Evolutionary conservation across 1,140 invertebrate species (phyloP), one percentile per base, ranked within the genome.

Genomic region (Zaprionus inermis): DNA sequence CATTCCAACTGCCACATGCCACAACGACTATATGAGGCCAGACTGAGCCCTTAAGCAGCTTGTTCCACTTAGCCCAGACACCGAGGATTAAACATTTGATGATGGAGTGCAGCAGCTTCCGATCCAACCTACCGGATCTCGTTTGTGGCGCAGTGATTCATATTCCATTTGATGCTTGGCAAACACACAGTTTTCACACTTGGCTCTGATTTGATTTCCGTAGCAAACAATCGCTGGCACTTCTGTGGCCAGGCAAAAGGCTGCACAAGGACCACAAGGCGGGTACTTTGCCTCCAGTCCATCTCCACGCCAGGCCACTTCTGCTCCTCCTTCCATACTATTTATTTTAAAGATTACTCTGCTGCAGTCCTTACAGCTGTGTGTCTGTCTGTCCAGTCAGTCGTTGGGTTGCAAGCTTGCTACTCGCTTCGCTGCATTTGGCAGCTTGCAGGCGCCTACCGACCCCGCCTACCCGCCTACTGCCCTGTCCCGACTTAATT

Each of bases 141-240:
- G 66, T 59, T 70, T 69, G 38, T 64, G 52, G 20, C 51, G 49
- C 65, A 72, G 52, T 74, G 80, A 81, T 72, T 77, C 59, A 79
- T 72, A 76, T 60, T 79, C 63, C 58, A 68, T 78, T 77, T 76
- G 83, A 86, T 73, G 32, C n/a, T 74, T 78, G 71, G 65, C 64
- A 71, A 49, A 49, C 44, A 32, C 30, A 88, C 70, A 72, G 60
- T 61, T 79, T 88, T 82, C 78, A 61, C 79, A 83, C 72, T 82
- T 61, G 30, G 61, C 49, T 76, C 67, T 78, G 81, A 85, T 81
- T 88, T 69, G 83, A 88, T 82, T 81, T 82, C 14, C 16, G 18
- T 32, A 16, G 28, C 66, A 44, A 49, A 60, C 67, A 61, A 67
- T 59, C 58, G 34, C 57, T 67, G 63, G 55, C 70, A 72, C 41